These are phyloP conservation scores for Polypterus senegalus DNA, from an alignment of 2,113 vertebrate genomes.

Conservation along the genomic window DNA sequence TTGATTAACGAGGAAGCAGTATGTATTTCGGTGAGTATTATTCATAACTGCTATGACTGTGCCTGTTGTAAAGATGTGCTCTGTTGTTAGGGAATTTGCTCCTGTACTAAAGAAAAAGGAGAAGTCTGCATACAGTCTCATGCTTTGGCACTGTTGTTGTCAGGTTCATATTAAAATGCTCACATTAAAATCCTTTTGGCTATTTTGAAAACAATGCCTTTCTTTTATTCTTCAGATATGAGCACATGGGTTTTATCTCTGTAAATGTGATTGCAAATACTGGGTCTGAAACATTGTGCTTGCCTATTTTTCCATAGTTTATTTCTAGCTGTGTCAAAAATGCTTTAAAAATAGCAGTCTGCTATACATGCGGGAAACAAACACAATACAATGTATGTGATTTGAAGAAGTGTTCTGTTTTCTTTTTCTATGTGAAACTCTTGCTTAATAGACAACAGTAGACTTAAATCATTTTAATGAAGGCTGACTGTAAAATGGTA, in stretches of 20 bases:
- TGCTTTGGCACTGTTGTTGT: not conserved
- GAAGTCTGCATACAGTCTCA: not conserved
- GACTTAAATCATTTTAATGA: no score
- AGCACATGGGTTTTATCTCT: no score
- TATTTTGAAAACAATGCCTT: not conserved
- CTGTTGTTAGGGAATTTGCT: not conserved
- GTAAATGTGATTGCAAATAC: no score
- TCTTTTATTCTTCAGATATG: no score
- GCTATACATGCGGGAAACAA: no score
- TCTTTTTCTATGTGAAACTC: no score
- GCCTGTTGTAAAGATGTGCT: constrained; percentile 7
- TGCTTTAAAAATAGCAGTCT: not conserved
- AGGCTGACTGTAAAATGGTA: no score
- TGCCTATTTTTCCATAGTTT: not conserved
- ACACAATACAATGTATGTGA: no score
- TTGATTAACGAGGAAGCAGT: constrained; percentile 79
- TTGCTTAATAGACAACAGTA: no score
- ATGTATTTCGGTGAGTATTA: constrained; percentile 93
- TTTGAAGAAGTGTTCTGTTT: no score
- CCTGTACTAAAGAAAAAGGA: not conserved
- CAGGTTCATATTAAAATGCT: not conserved
- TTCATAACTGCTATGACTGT: constrained; percentile 26
- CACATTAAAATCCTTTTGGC: not conserved
- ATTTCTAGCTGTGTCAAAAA: not conserved
- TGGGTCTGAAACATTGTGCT: not conserved